A percentile compares a stretch with the other conserved stretches of the same genome.
Evolutionary conservation across 2,888 invertebrate genomes (phyloP).

Genomic region (Camptogramma bilineatum): DNA sequence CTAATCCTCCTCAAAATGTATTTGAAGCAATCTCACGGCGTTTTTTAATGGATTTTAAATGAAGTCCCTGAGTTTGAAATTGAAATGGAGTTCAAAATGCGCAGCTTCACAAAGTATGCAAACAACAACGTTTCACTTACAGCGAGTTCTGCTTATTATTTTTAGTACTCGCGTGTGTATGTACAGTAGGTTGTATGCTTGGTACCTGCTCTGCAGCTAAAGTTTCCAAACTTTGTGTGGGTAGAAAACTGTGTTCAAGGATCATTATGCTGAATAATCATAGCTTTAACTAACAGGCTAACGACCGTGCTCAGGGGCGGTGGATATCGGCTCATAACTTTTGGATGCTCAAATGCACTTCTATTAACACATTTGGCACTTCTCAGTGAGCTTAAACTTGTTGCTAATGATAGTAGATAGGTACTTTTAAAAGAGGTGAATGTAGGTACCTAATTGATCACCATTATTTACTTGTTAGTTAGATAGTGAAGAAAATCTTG

Average conservation of each 20-base stretch:
- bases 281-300: not conserved
- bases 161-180: not conserved
- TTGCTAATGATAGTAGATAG: not conserved
- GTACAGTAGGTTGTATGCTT: not conserved
- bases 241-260: not conserved
- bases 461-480: no score
- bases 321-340: no score
- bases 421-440: not conserved
- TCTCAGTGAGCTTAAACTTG: not conserved
- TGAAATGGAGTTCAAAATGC: conserved; percentile 25
- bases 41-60: conserved; percentile 24
- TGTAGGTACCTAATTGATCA: no score
- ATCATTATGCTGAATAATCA: not conserved
- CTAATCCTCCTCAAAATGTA: not conserved
- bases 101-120: conserved; percentile 7
- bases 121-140: not conserved
- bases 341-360: no score
- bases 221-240: not conserved
- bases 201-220: not conserved
- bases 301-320: not conserved
- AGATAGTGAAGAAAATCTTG: no score
- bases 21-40: not conserved
- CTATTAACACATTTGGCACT: not conserved
- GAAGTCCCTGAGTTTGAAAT: conserved; percentile 20
- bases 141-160: not conserved